Evolutionary conservation across 2,797 vertebrate genomes (phyloP).

Genomic region (Lerista edwardsae): DNA sequence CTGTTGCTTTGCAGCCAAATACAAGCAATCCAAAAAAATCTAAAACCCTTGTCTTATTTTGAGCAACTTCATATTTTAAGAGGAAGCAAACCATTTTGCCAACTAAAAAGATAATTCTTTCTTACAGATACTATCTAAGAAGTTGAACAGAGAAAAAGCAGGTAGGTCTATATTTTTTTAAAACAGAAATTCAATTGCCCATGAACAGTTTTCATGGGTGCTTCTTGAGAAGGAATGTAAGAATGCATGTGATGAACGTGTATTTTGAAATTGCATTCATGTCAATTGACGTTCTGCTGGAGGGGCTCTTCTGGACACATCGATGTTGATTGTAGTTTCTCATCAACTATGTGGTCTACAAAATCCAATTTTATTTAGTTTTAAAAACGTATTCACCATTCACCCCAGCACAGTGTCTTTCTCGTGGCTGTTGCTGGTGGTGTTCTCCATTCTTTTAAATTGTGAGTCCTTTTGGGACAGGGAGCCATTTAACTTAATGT

Average conservation of each 20-base stretch:
- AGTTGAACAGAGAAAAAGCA: conserved; percentile 60
- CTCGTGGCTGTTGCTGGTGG: no score
- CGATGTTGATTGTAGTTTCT: background rate
- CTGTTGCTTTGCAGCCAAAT: conserved; percentile 9
- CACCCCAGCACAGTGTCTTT: no score
- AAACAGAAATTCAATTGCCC: conserved; percentile 6
- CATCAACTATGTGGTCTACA: background rate
- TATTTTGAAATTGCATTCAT: background rate
- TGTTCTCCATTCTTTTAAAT: no score
- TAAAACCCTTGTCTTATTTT: background rate
- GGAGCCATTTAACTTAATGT: no score
- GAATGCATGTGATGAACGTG: background rate
- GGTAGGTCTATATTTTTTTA: conserved; percentile 63
- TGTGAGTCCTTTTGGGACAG: no score
- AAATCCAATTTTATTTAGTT: background rate
- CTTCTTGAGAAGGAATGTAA: conserved; percentile 18
- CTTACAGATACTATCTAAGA: conserved; percentile 69
- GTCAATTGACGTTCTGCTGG: background rate
- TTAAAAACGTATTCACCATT: background rate
- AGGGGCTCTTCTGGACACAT: fast-evolving
- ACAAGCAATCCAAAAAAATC: background rate
- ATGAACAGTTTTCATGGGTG: background rate
- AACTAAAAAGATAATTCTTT: conserved; percentile 62
- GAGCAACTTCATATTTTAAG: conserved; percentile 18
- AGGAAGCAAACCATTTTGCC: conserved; percentile 8